Conservation (phyloP, 2,113 vertebrate genomes). For the Phyllostomus hastatus region DNA sequence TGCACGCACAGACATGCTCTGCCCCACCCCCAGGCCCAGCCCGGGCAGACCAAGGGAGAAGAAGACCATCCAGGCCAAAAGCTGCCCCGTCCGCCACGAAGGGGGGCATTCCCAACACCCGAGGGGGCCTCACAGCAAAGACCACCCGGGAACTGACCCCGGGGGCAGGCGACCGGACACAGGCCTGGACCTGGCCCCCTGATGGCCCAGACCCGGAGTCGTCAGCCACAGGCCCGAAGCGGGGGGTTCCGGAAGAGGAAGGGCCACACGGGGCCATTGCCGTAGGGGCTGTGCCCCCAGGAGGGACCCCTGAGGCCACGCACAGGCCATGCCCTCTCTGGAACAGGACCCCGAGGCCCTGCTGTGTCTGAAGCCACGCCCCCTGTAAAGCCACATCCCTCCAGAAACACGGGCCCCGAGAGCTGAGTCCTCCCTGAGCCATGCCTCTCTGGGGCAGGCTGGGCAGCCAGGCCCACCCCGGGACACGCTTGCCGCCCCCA, state of each 20-base stretch:
- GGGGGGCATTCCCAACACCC: background rate
- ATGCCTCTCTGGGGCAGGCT: background rate
- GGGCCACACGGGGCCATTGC: accelerated
- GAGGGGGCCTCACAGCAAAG: accelerated
- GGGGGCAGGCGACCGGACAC: background rate
- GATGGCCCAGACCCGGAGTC: accelerated
- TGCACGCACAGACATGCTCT: background rate
- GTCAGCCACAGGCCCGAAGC: background rate
- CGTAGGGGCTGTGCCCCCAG: background rate
- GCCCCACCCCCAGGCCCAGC: background rate
- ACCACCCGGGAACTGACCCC: background rate
- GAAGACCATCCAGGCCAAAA: background rate
- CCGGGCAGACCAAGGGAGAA: accelerated
- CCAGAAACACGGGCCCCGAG: background rate
- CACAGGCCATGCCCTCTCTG: background rate
- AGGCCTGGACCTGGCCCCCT: background rate
- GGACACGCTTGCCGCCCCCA: background rate
- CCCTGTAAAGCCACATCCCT: too few species aligned
- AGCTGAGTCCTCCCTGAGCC: background rate
- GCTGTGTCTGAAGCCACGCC: background rate
- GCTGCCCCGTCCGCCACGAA: background rate
- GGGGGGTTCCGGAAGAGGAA: accelerated
- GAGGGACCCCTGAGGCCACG: background rate
- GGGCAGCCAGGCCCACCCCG: background rate
- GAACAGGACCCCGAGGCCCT: background rate